Percentiles rank a stretch among this genome's conserved stretches.
Evolutionary conservation across 2,797 vertebrate genomes (phyloP).

Genomic region (Neomorphus geoffroyi): DNA sequence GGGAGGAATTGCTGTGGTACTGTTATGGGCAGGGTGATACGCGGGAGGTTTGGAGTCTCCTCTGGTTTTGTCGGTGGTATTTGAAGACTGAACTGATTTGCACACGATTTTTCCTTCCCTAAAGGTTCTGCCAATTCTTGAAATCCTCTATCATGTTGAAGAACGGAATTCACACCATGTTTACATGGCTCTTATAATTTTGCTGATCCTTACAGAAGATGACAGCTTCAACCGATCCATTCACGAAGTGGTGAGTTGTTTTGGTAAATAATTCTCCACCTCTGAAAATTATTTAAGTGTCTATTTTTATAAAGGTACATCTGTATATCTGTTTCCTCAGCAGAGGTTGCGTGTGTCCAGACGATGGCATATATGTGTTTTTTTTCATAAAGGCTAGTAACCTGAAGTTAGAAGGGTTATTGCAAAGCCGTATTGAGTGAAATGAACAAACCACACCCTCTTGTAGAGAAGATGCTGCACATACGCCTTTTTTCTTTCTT

Average conservation of each 20-base stretch:
- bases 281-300: not conserved
- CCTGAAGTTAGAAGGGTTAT: not conserved
- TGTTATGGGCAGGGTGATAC: not conserved
- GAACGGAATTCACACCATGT: slow-evolving; percentile 98
- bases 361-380: not conserved
- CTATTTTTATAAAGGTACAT: not conserved
- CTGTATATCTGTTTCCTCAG: not conserved
- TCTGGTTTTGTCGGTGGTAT: not conserved
- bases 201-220: slow-evolving; percentile 97
- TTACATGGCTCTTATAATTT: slow-evolving; percentile 98
- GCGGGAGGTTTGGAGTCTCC: not conserved
- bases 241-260: slow-evolving; percentile 92
- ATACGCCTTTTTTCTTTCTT: not conserved
- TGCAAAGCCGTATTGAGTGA: not conserved
- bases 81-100: not conserved
- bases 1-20: not conserved
- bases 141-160: slow-evolving; percentile 96
- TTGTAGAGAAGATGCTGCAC: not conserved
- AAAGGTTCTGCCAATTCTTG: slow-evolving; percentile 95
- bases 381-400: not conserved
- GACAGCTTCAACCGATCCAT: slow-evolving; percentile 96
- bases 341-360: not conserved
- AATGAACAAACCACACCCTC: not conserved
- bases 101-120: not conserved
- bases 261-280: not conserved